phyloP scores from a whole-genome alignment of 2,113 vertebrate species.

The Gnathonemus longibarbis region DNA sequence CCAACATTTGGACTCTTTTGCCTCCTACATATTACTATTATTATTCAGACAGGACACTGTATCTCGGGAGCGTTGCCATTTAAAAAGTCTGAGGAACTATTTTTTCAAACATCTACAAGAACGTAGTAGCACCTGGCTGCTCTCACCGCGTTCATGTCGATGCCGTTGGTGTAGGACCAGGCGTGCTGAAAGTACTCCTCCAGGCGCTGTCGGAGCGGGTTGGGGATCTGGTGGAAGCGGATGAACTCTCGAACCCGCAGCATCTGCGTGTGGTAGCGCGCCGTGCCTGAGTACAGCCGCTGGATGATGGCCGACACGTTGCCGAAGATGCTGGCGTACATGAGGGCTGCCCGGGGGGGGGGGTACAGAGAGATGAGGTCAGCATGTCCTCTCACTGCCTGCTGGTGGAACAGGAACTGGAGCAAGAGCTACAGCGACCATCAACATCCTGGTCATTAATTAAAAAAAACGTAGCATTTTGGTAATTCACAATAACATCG shows the following conservation, averaged over 20 bases:
- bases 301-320: conserved; percentile 76
- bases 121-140: not conserved
- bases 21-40: not conserved
- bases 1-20: not conserved
- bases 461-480: not conserved
- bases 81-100: not conserved
- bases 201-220: conserved; percentile 62
- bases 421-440: not conserved
- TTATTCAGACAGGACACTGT: not conserved
- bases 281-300: conserved; percentile 70
- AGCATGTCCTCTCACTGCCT: not conserved
- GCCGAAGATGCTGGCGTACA: conserved; percentile 79
- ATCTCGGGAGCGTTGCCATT: too few species aligned
- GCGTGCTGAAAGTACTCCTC: conserved; percentile 70
- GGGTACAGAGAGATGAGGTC: not conserved
- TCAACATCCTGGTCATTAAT: not conserved
- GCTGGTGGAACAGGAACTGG: not conserved
- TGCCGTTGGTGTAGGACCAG: conserved; percentile 71
- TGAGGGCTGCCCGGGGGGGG: conserved; percentile 54
- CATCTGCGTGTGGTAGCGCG: conserved; percentile 74
- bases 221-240: conserved; percentile 71
- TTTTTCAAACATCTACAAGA: too few species aligned
- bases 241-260: conserved; percentile 67
- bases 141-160: conserved; percentile 70
- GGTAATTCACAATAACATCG: not conserved